Evolutionary conservation across 2,113 vertebrate species (phyloP).

Genomic region (Suricata suricatta): DNA sequence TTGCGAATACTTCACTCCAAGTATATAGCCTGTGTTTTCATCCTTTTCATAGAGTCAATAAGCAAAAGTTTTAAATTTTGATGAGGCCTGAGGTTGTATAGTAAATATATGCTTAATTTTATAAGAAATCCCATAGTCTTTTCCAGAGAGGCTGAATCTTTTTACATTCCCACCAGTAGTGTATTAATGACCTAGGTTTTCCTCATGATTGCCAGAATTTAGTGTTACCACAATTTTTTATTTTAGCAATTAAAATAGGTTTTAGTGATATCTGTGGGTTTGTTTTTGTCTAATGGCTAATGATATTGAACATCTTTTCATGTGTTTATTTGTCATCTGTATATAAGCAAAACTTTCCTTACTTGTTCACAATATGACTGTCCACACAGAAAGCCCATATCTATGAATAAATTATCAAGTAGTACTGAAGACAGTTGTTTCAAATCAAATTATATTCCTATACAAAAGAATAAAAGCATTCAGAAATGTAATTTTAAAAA

Average conservation of each 20-base stretch:
- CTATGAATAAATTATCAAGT: not conserved
- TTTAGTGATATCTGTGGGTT: not conserved
- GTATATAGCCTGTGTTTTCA: not conserved
- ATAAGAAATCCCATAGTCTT: not conserved
- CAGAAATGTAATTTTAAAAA: constrained; percentile 11
- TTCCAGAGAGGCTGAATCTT: not conserved
- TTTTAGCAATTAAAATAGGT: not conserved
- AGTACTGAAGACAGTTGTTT: not conserved
- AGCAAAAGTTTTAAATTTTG: not conserved
- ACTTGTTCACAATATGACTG: not conserved
- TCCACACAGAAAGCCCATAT: not conserved
- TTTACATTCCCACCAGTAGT: not conserved
- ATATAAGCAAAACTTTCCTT: not conserved
- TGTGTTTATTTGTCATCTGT: not conserved
- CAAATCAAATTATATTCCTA: not conserved
- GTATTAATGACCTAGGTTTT: not conserved
- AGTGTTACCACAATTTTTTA: not conserved
- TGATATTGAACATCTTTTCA: not conserved
- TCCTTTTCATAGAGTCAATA: not conserved
- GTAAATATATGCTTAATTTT: not conserved
- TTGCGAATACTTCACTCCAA: not conserved
- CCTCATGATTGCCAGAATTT: not conserved
- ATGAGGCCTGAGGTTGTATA: not conserved
- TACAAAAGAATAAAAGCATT: constrained; percentile 2
- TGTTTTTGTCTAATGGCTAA: not conserved